phyloP scores from a whole-genome alignment of 2,888 invertebrate genomes.

The Meliscaeva auricollis region DNA sequence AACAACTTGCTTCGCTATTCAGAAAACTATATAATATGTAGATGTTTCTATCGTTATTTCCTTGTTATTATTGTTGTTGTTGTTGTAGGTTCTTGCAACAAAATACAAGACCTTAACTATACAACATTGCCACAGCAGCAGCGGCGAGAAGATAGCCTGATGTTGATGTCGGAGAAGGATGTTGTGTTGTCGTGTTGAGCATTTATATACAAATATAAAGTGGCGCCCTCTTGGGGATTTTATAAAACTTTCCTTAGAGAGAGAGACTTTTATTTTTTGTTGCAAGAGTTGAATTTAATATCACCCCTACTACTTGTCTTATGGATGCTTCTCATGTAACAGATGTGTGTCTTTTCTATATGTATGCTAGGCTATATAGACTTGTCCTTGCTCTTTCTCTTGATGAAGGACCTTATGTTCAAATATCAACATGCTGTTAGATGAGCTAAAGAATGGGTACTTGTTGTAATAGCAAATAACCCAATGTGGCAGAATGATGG shows the following conservation, averaged over 20 bases:
- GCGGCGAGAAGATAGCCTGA: slow-evolving; percentile 23
- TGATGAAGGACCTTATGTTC: slow-evolving; percentile 51
- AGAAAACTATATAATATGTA: background rate
- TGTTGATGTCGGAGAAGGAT: slow-evolving; percentile 30
- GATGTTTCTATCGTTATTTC: background rate
- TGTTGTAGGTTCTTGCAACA: background rate
- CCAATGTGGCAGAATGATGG: slow-evolving; percentile 7
- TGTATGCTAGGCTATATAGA: background rate
- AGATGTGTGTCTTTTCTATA: slow-evolving; percentile 54
- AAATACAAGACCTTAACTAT: slow-evolving; percentile 37
- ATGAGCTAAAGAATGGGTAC: slow-evolving; percentile 7
- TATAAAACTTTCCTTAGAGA: slow-evolving; percentile 53
- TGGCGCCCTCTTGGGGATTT: slow-evolving; percentile 59
- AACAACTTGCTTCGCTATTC: background rate
- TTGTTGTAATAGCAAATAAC: slow-evolving; percentile 37
- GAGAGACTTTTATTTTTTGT: slow-evolving; percentile 3
- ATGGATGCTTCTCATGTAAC: slow-evolving; percentile 29
- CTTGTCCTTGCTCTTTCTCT: slow-evolving; percentile 10
- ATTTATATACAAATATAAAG: slow-evolving; percentile 28
- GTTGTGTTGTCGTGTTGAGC: background rate
- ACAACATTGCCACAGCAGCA: slow-evolving; percentile 29
- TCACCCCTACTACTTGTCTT: slow-evolving; percentile 28
- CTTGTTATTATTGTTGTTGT: slow-evolving; percentile 4
- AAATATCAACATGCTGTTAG: slow-evolving; percentile 45
- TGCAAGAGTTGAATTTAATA: slow-evolving; percentile 46